Percentiles rank a stretch among this genome's conserved stretches.
Evolutionary conservation across 2,888 invertebrate genomes (phyloP).

Genomic region (Drosophila robusta): DNA sequence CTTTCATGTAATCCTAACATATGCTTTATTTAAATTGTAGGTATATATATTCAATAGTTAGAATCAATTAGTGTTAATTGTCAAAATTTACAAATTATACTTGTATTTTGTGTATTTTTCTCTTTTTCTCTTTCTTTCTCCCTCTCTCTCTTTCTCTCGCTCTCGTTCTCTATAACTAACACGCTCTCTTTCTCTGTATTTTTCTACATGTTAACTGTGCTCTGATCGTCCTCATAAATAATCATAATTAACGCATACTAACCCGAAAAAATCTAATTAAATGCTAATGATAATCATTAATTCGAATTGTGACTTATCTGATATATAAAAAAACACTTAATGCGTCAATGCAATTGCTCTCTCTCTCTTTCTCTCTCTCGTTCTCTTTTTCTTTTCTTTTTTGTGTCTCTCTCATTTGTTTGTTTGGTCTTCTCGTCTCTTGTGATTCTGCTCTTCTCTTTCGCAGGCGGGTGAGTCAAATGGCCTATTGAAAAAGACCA

Average conservation of each 20-base stretch:
- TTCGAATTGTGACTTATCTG: slow-evolving; percentile 35
- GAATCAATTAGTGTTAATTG: slow-evolving; percentile 32
- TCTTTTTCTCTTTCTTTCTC: slow-evolving; percentile 59
- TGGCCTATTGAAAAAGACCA: slow-evolving; percentile 90
- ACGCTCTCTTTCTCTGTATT: slow-evolving; percentile 32
- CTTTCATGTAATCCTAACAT: neutral
- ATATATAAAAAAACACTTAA: slow-evolving; percentile 41
- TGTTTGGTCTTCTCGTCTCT: slow-evolving; percentile 59
- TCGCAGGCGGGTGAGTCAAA: slow-evolving; percentile 87
- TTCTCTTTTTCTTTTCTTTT: slow-evolving; percentile 40
- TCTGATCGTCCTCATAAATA: slow-evolving; percentile 49
- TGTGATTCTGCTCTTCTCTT: slow-evolving; percentile 79
- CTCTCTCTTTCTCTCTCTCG: slow-evolving; percentile 22
- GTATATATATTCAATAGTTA: slow-evolving; percentile 6
- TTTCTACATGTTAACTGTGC: slow-evolving; percentile 53
- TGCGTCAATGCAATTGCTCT: slow-evolving; percentile 60
- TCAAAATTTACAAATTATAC: slow-evolving; percentile 81
- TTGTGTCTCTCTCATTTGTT: slow-evolving; percentile 30
- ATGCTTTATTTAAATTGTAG: neutral
- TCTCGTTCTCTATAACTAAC: slow-evolving; percentile 30
- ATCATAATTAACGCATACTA: slow-evolving; percentile 26
- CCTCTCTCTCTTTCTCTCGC: slow-evolving; percentile 46
- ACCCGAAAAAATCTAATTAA: slow-evolving; percentile 20
- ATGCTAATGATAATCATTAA: slow-evolving; percentile 26
- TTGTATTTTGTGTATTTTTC: slow-evolving; percentile 82